Evolutionary conservation across 2,888 invertebrate species (phyloP).

Genomic region (Morpho deidamia): DNA sequence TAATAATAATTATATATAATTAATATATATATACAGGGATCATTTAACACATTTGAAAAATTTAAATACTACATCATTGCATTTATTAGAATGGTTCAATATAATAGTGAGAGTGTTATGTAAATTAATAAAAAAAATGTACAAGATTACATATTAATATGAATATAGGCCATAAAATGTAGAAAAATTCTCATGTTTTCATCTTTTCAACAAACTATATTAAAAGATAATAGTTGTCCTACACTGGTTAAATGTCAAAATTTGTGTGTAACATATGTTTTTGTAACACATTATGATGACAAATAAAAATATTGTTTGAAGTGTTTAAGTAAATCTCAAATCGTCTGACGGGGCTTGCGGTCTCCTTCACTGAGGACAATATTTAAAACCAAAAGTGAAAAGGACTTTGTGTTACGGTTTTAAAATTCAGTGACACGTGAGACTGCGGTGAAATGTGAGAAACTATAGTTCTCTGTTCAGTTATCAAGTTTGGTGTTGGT

Average conservation of each 20-base stretch:
- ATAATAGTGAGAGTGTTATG: no score
- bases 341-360: constrained; percentile 13
- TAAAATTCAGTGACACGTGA: constrained; percentile 11
- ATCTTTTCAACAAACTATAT: no score
- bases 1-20: no score
- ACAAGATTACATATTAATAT: no score
- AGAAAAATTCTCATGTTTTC: no score
- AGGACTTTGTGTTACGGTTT: constrained; percentile 9
- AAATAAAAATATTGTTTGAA: constrained; percentile 1
- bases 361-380: constrained; percentile 15
- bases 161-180: no score
- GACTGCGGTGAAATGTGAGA: constrained; percentile 1
- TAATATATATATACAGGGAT: no score
- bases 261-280: not conserved
- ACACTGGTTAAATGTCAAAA: not conserved
- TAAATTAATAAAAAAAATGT: no score
- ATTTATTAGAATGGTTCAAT: no score
- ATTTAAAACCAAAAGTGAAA: constrained; percentile 12
- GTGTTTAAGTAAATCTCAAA: constrained; percentile 11
- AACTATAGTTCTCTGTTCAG: constrained; percentile 2
- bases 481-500: not conserved
- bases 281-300: not conserved
- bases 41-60: no score
- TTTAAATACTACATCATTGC: no score
- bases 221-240: no score